phyloP scores from a whole-genome alignment of 2,113 vertebrate genomes.

The Mastomys coucha region DNA sequence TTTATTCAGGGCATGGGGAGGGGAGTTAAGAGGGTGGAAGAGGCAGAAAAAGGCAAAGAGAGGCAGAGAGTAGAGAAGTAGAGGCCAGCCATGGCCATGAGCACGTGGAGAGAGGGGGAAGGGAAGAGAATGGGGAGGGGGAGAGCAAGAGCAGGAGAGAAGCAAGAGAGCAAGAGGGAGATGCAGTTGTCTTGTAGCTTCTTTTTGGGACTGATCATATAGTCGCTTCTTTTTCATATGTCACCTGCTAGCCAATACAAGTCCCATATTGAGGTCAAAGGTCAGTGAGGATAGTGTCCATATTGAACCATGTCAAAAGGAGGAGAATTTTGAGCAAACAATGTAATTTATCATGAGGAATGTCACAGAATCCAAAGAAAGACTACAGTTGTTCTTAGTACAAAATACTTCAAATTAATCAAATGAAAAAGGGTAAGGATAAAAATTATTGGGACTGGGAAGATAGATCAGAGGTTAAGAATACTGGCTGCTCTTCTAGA shows the following conservation, averaged over 20 bases:
- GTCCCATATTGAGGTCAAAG: neutral
- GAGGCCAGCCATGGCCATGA: too few species aligned
- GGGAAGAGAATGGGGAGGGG: too few species aligned
- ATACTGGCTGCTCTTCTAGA: neutral
- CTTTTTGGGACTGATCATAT: neutral
- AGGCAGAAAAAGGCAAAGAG: too few species aligned
- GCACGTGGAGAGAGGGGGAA: too few species aligned
- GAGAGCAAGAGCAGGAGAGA: too few species aligned
- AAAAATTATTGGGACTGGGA: neutral
- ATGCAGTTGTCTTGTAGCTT: neutral
- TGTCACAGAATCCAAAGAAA: neutral
- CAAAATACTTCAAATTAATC: neutral
- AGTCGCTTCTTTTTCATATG: neutral
- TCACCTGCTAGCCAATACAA: neutral
- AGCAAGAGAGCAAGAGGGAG: too few species aligned
- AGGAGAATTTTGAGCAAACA: neutral
- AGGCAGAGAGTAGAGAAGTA: too few species aligned
- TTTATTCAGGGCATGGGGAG: too few species aligned
- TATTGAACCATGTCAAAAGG: neutral
- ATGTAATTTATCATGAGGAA: neutral
- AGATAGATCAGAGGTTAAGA: neutral
- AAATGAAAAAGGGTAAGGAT: neutral
- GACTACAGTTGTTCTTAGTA: neutral
- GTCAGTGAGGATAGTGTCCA: neutral
- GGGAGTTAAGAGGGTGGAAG: too few species aligned